A percentile compares a stretch with the other conserved stretches of the same genome.
Conservation (phyloP, 2,797 vertebrate species). For the Phaenicophaeus curvirostris region DNA sequence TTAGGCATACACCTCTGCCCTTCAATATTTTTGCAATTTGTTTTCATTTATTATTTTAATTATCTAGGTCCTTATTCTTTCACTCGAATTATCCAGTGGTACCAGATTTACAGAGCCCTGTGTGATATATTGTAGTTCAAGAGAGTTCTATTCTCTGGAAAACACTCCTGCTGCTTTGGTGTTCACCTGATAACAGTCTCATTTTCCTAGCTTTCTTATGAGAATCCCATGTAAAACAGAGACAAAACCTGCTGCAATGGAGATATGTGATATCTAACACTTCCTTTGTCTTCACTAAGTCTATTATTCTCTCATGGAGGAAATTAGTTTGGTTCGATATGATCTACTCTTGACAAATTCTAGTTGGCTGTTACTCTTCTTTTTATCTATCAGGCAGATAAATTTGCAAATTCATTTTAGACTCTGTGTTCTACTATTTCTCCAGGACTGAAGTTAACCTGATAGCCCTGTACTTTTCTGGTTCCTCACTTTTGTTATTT, state of each 20-base stretch:
- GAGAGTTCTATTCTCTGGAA: background rate
- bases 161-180: background rate
- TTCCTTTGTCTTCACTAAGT: background rate
- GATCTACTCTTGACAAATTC: background rate
- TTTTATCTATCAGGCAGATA: background rate
- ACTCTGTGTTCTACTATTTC: background rate
- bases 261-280: background rate
- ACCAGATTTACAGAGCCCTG: background rate
- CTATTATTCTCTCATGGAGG: background rate
- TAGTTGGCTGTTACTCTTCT: background rate
- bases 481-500: background rate
- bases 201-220: background rate
- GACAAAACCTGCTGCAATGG: background rate
- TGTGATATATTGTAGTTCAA: background rate
- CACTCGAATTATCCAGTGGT: background rate
- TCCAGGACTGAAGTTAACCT: background rate
- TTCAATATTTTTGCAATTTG: background rate
- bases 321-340: background rate
- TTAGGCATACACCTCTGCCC: background rate
- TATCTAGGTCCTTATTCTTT: background rate
- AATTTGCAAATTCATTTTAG: background rate
- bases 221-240: background rate
- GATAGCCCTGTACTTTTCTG: background rate
- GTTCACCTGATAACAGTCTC: background rate
- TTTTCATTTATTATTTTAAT: background rate